Percentiles rank a stretch among this genome's conserved stretches.
Evolutionary conservation across 2,113 vertebrate genomes (phyloP).

Genomic region (Mastomys natalensis): DNA sequence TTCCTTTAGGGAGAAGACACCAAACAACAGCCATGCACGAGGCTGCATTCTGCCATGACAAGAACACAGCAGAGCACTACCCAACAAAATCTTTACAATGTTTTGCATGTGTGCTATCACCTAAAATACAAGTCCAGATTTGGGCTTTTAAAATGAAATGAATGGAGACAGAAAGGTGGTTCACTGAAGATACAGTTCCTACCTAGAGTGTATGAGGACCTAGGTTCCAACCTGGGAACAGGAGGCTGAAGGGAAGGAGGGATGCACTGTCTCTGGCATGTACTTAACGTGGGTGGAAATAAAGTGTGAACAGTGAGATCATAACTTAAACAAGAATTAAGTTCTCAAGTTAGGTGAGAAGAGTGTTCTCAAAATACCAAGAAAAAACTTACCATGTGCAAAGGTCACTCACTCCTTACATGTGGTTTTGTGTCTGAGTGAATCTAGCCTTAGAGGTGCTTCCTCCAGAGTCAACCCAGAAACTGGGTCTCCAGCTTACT

Average conservation of each 20-base stretch:
- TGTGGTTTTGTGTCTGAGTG: background rate
- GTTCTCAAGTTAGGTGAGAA: background rate
- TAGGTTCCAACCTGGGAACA: background rate
- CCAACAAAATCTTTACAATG: background rate
- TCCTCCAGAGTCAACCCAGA: background rate
- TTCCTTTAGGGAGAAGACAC: conserved; percentile 88
- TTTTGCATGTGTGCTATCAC: accelerated
- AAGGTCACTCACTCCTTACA: background rate
- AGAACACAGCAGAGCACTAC: too few relatives aligned
- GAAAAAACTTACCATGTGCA: background rate
- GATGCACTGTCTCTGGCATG: background rate
- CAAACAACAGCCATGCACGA: background rate
- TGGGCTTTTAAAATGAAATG: background rate
- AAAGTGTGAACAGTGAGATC: background rate
- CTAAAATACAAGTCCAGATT: background rate
- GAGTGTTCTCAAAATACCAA: background rate
- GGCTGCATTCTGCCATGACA: background rate
- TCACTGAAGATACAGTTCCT: background rate
- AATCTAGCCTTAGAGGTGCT: background rate
- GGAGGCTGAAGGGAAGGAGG: background rate
- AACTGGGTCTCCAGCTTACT: background rate
- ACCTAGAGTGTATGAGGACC: too few relatives aligned
- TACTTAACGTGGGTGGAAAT: background rate
- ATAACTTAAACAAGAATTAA: background rate
- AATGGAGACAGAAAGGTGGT: background rate